These are phyloP conservation scores for Sceloporus tristichus DNA, from an alignment of 2,113 vertebrate species.

Conservation along the genomic window DNA sequence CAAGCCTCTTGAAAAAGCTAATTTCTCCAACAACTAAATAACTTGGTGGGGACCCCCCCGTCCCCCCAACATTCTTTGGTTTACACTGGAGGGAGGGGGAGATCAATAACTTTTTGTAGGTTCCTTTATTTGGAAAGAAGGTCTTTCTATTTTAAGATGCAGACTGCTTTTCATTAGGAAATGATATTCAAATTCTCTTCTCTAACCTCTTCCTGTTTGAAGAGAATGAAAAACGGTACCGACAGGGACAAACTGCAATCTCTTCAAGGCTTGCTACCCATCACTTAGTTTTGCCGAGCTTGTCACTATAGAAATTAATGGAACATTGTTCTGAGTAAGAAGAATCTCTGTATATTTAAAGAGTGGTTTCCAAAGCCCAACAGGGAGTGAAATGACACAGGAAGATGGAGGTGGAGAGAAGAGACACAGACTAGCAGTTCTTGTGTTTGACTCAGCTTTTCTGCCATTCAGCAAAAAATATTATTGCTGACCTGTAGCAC, in stretches of 20 bases:
- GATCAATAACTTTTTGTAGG: too few relatives aligned
- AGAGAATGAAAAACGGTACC: conserved; percentile 33
- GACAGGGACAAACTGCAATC: conserved; percentile 20
- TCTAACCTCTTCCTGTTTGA: conserved; percentile 26
- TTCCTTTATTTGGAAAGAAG: not conserved
- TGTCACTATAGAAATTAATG: conserved; percentile 48
- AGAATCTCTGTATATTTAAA: conserved; percentile 34
- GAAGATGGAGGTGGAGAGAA: not conserved
- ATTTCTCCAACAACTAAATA: too few relatives aligned
- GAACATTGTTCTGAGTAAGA: conserved; percentile 22
- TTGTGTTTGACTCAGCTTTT: not conserved
- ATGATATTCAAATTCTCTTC: not conserved
- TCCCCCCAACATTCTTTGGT: too few relatives aligned
- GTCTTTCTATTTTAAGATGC: conserved; percentile 17
- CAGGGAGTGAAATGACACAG: conserved; percentile 14
- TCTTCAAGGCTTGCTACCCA: conserved; percentile 46
- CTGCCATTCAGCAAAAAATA: not conserved
- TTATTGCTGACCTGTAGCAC: not conserved
- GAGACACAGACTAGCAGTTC: not conserved
- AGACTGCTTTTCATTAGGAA: not conserved
- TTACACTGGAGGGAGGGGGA: too few relatives aligned
- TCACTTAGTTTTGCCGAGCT: conserved; percentile 43
- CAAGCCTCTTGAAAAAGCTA: too few relatives aligned
- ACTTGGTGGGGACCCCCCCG: too few relatives aligned
- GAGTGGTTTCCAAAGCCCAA: conserved; percentile 30